Base-by-base conservation (phyloP, 1,140 invertebrate genomes). In the Triops cancriformis region DNA sequence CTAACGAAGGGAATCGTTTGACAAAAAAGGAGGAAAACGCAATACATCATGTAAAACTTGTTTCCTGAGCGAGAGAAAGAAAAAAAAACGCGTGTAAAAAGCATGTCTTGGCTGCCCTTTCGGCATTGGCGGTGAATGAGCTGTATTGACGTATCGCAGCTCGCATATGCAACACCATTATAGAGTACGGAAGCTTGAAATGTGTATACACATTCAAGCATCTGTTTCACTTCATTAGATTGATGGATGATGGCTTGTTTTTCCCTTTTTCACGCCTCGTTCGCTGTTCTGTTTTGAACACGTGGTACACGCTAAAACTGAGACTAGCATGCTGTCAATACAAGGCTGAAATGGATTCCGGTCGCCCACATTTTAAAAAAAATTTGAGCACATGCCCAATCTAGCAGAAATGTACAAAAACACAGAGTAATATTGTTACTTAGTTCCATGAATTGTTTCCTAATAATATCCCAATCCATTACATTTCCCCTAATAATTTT, bases 181-280 rank as follows among this genome's bases (percentile, higher is more conserved):
- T 23, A 64, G 6, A 23, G 51, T 23, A 64, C 51, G 23, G 51
- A 23, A 64, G 51, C 51, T 23, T 23, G n/a, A 64, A 64, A 64
- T 64, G 51, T 64, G 51, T 64, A 64, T 64, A 64, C 51, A 64
- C n/a, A 64, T 64, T 18, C 23, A 64, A 64, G 51, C 51, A 64
- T 64, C 51, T 64, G 51, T 18, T 23, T 64, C 51, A 64, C 51
- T 64, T 64, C 51, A 64, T 64, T 64, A 64, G 51, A 64, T 64
- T 64, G 51, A 64, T 64, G 51, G 14, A 64, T 64, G 51, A 18
- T 64, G 51, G 51, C 51, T 23, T 18, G 18, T 23, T 18, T 23
- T 64, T 23, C 51, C 23, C 23, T 64, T 64, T 64, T 64, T 64
- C 51, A 64, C 9, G 51, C 51, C 18, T 64, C 51, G 51, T 64